These are phyloP conservation scores for Andrena minutula DNA, from an alignment of 2,888 invertebrate genomes.

Conservation along the genomic window DNA sequence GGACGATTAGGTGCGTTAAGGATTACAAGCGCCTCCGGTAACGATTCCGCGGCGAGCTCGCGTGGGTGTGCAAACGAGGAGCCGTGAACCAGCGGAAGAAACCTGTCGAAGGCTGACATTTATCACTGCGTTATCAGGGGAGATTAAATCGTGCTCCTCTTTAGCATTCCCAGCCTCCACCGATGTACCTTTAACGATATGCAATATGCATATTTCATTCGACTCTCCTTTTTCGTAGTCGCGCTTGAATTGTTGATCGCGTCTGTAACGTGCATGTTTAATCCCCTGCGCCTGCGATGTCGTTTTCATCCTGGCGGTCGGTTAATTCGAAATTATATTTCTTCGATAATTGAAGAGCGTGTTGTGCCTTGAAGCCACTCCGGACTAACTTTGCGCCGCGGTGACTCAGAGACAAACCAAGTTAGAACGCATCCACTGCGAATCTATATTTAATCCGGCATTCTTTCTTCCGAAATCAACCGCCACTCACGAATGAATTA, in stretches of 20 bases:
- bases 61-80: slow-evolving; percentile 65
- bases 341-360: slow-evolving; percentile 3
- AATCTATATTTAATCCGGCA: no score
- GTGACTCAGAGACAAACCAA: not conserved
- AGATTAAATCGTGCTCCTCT: slow-evolving; percentile 51
- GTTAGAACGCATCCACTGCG: not conserved
- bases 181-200: slow-evolving; percentile 28
- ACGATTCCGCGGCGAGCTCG: slow-evolving; percentile 56
- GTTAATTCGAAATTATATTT: slow-evolving; percentile 9
- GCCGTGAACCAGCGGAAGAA: slow-evolving; percentile 43
- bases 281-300: slow-evolving; percentile 17
- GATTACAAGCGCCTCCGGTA: slow-evolving; percentile 69
- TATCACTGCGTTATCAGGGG: slow-evolving; percentile 57
- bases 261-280: slow-evolving; percentile 3
- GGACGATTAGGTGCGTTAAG: slow-evolving; percentile 74
- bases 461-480: no score
- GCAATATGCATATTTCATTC: slow-evolving; percentile 42
- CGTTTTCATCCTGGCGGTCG: not conserved
- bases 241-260: slow-evolving; percentile 7
- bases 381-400: not conserved
- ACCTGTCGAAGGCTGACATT: slow-evolving; percentile 51
- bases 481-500: no score
- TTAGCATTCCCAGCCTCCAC: slow-evolving; percentile 39
- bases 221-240: slow-evolving; percentile 24
- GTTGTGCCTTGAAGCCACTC: not conserved